Evolutionary conservation across 2,888 invertebrate genomes (phyloP), one percentile per base, ranked within the genome.

Genomic region (Criorhina ranunculi): DNA sequence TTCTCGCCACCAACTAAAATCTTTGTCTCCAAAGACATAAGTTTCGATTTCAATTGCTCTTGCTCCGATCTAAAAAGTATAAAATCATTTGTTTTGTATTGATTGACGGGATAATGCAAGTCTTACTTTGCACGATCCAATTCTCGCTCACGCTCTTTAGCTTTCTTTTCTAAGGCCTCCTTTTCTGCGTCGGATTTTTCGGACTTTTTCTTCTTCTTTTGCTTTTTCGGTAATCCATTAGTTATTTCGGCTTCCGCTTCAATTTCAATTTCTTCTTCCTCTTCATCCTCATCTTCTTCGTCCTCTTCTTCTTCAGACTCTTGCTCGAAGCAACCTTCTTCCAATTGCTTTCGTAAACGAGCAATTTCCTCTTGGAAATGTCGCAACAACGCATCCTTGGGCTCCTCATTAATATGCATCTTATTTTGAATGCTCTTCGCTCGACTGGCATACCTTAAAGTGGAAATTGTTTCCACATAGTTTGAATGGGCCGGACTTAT

Each of bases 1-100:
- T 99, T 99, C 93, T 99, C 99, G 0, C 99, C 99, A 0, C 99
- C 99, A 0, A 99, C 97, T 19, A 99, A 94, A 70, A 99, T 98
- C 92, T 98, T 99, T 87, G 97, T 97, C 91, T 99, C 98, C 60
- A 99, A 94, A 6, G 96, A 96, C 86, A 95, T 94, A 73, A 99
- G 94, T 90, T 98, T 98, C 79, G 96, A 95, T 77, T 96, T 94
- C 5, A 99, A 91, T 62, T 95, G 95, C 86, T 96, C 95, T 90
- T 98, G 98, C 89, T 98, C 98, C 0, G 91, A 87, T 73, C 88
- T 88, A 46, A 42, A 62, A 78, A 66, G 33, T 12, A 67, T 17
- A 69, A 64, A 49, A 42, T n/a, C n/a, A 29, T 44, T n/a, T 33
- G 19, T 31, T 12, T 12, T 5, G 1, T 1, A 35, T 29, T 24